These are phyloP conservation scores for Papilio protenor DNA, from an alignment of 2,888 invertebrate species.

Conservation along the genomic window DNA sequence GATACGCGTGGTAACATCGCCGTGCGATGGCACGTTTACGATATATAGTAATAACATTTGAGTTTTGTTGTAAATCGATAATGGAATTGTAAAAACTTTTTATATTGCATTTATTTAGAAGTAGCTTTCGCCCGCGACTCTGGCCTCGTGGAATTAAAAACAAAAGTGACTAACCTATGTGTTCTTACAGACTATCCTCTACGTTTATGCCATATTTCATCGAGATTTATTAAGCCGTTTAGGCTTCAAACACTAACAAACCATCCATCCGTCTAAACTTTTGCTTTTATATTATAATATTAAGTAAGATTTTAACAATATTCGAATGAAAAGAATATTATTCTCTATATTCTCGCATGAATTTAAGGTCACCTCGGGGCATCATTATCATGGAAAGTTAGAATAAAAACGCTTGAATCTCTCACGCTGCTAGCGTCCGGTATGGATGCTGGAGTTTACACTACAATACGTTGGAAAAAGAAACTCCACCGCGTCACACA, in stretches of 20 bases:
- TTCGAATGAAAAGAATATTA: neutral
- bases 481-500: conserved; percentile 63
- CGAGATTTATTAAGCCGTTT: no score
- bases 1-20: conserved; percentile 58
- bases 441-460: conserved; percentile 66
- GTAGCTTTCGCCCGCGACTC: no score
- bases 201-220: no score
- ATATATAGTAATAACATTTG: conserved; percentile 60
- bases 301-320: neutral
- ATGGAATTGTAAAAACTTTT: conserved; percentile 45
- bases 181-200: no score
- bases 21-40: conserved; percentile 62
- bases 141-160: no score
- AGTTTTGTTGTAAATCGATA: conserved; percentile 40
- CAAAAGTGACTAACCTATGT: no score
- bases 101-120: neutral
- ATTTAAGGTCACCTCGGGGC: conserved; percentile 59
- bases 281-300: no score
- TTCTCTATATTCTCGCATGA: conserved; percentile 22
- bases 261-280: no score
- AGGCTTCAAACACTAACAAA: no score
- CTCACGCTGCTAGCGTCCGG: conserved; percentile 60
- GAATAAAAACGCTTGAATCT: conserved; percentile 68
- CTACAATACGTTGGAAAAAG: conserved; percentile 69
- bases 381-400: conserved; percentile 72